These are phyloP conservation scores for Erpetoichthys calabaricus DNA, from an alignment of 2,797 vertebrate species.

Conservation along the genomic window DNA sequence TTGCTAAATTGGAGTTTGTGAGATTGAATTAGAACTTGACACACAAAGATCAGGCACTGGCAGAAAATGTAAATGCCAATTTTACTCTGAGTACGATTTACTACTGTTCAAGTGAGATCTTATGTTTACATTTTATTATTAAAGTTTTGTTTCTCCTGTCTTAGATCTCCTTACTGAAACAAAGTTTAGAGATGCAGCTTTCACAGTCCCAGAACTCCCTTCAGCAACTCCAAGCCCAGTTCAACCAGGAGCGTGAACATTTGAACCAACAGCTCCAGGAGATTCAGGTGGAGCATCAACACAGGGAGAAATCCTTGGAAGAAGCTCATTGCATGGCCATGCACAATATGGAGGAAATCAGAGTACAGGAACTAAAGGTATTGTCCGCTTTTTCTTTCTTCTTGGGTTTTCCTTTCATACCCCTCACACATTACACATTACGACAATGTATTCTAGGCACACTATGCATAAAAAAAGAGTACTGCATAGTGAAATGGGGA, in stretches of 20 bases:
- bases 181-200: conserved; percentile 94
- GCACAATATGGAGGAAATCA: conserved; percentile 78
- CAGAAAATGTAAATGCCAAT: too few species aligned
- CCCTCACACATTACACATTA: too few species aligned
- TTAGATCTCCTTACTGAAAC: conserved; percentile 89
- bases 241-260: conserved; percentile 83
- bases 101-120: too few species aligned
- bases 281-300: conserved; percentile 79
- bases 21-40: too few species aligned
- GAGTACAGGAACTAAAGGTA: conserved; percentile 80
- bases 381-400: background rate
- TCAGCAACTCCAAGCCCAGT: conserved; percentile 90
- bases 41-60: too few species aligned
- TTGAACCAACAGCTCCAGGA: conserved; percentile 85
- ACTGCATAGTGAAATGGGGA: too few species aligned
- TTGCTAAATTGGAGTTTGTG: too few species aligned
- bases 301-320: conserved; percentile 77
- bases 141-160: conserved; percentile 20
- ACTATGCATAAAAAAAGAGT: too few species aligned
- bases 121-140: too few species aligned
- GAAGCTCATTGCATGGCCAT: conserved; percentile 77
- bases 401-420: too few species aligned
- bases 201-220: conserved; percentile 90
- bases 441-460: too few species aligned
- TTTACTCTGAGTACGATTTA: too few species aligned